Base-by-base conservation (phyloP, 2,888 invertebrate species). In the Fragum fragum region DNA sequence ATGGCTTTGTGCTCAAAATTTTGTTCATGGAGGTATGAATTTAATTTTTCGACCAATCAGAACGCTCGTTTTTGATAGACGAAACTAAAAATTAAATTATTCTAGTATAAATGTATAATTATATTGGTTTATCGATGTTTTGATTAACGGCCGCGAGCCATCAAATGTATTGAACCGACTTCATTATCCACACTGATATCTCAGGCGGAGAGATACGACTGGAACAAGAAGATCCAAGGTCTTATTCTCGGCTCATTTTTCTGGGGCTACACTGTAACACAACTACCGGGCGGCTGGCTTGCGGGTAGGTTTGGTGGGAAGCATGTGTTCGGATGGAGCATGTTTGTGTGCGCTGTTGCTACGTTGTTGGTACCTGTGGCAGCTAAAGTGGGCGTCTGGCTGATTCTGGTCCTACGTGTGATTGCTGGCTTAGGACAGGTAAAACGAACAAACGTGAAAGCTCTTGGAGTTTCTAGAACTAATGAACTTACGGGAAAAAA, bases 241-340 rank as follows among this genome's bases (percentile, higher is more conserved):
- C 69, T 92, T 7, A 87, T 93, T 11, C 87, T 93, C 9, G 91
- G 91, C 0, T 89, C 93, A 2, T 92, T 93, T 79, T 93, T 93
- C 89, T 93, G 91, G 88, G 93, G 93, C 3, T 93, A 93, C 78
- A 85, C 91, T 28, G 59, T 88, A 18, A 92, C 92, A 1, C 92
- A 93, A 69, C 39, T 93, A 21, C 89, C 90, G n/a, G 92, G 92
- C 9, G 93, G 93, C 1, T 91, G 90, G 87, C 91, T 98, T 28
- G 97, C 97, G 0, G 97, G 97, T 89, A 96, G 96, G 89, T 97
- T 97, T 87, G 98, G 98, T 32, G 98, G 97, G n/a, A 98, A 98
- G 93, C 97, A 97, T 95, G 96, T 97, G 0, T 95, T 98, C 14
- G 97, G 97, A 0, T 94, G 97, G 76, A 97, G 98, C 68, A 97